These are phyloP conservation scores for Tachyglossus aculeatus DNA, from an alignment of 2,797 vertebrate species.

Conservation along the genomic window DNA sequence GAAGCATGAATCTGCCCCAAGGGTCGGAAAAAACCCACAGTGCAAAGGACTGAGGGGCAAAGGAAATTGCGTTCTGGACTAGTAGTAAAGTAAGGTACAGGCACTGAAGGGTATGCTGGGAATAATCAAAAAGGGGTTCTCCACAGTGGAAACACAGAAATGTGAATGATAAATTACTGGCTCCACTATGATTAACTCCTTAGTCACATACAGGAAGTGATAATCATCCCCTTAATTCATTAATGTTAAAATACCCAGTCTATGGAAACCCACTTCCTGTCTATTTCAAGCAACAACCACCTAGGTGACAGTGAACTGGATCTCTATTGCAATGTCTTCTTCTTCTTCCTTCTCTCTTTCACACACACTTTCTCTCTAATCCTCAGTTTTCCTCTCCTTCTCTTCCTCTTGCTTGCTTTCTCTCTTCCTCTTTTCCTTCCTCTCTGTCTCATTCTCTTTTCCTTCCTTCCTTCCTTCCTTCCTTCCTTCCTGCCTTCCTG, in stretches of 20 bases:
- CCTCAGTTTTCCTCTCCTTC: slow-evolving; percentile 65
- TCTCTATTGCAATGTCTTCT: slow-evolving; percentile 9
- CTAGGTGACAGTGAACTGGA: not conserved
- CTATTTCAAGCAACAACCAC: slow-evolving; percentile 45
- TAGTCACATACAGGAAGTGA: slow-evolving; percentile 56
- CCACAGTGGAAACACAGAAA: not conserved
- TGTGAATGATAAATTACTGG: slow-evolving; percentile 14
- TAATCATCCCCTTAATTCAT: slow-evolving; percentile 38
- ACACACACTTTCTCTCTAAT: slow-evolving; percentile 22
- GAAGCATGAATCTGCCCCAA: slow-evolving; percentile 51
- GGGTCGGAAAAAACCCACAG: slow-evolving; percentile 63
- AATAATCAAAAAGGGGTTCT: slow-evolving; percentile 65
- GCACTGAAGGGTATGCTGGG: slow-evolving; percentile 16
- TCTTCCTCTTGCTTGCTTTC: not conserved
- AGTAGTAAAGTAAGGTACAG: slow-evolving; percentile 52
- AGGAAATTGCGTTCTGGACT: slow-evolving; percentile 58
- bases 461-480: not conserved
- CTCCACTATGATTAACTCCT: slow-evolving; percentile 64
- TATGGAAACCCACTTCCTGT: slow-evolving; percentile 68
- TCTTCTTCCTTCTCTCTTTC: not conserved
- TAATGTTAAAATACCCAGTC: slow-evolving; percentile 9
- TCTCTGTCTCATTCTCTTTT: not conserved
- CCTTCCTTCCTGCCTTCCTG: too few species aligned
- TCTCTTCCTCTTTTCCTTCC: not conserved
- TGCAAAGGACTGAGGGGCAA: slow-evolving; percentile 55